These are phyloP conservation scores for Probaryconus sp. DNA, from an alignment of 1,140 invertebrate genomes.

Conservation along the genomic window DNA sequence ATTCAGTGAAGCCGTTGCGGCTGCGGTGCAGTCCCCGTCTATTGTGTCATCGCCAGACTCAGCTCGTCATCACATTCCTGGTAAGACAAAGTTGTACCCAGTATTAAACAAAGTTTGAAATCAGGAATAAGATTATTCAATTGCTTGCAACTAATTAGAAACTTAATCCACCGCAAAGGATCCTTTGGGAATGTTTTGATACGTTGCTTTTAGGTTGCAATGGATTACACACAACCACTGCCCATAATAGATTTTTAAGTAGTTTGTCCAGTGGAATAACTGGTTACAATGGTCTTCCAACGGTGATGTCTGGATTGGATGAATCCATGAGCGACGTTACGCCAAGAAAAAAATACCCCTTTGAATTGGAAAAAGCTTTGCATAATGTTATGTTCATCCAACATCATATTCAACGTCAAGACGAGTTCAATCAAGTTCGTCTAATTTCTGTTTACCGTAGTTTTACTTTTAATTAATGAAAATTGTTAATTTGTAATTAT, in stretches of 20 bases:
- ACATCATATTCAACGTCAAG: constrained; percentile 94
- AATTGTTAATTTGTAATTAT: no score
- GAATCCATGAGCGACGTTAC: constrained; percentile 88
- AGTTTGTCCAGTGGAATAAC: constrained; percentile 81
- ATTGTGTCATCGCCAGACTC: constrained; percentile 87
- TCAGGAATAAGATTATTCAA: no score
- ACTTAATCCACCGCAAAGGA: no score
- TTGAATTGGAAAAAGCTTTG: constrained; percentile 94
- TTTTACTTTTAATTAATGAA: no score
- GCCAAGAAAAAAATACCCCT: constrained; percentile 91
- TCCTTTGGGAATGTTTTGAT: neutral
- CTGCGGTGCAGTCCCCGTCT: constrained; percentile 83
- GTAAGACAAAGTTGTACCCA: no score
- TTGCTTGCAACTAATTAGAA: no score
- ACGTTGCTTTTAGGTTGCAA: constrained; percentile 81
- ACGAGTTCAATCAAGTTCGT: constrained; percentile 94
- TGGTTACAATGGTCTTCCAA: constrained; percentile 88
- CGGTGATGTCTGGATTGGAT: constrained; percentile 88
- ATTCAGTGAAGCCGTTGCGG: constrained; percentile 82
- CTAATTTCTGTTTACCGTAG: constrained; percentile 35
- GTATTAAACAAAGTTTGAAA: neutral
- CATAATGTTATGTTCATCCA: constrained; percentile 97
- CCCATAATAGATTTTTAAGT: constrained; percentile 86
- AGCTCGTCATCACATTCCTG: constrained; percentile 79
- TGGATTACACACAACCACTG: constrained; percentile 85